Evolutionary conservation across 2,888 invertebrate species (phyloP).

Genomic region (Orthonychiurus folsomi): DNA sequence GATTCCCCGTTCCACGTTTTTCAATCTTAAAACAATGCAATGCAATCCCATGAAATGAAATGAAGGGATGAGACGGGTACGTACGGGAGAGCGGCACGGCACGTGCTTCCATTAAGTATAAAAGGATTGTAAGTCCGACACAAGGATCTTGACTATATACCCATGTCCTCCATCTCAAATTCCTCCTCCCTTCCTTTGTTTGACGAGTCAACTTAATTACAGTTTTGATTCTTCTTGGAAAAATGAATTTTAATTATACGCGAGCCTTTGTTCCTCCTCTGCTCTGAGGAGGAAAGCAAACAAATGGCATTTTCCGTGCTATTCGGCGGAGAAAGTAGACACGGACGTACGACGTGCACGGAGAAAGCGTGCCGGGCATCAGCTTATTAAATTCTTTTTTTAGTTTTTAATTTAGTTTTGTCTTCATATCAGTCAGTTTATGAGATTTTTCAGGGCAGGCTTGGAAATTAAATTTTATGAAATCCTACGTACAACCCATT

Average conservation of each 20-base stretch:
- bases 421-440: too few species aligned
- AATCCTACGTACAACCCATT: too few species aligned
- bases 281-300: neutral
- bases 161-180: neutral
- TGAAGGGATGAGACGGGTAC: too few species aligned
- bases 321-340: neutral
- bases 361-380: too few species aligned
- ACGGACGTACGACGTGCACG: too few species aligned
- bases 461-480: too few species aligned
- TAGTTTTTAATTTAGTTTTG: too few species aligned
- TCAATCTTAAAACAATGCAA: neutral
- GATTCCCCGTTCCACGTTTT: neutral
- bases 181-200: neutral
- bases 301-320: neutral
- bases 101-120: neutral
- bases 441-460: neutral
- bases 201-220: neutral
- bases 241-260: constrained; percentile 1
- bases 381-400: too few species aligned
- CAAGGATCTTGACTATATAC: too few species aligned
- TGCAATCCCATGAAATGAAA: neutral
- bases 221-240: neutral
- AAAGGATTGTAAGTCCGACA: neutral
- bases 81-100: too few species aligned
- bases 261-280: too few species aligned